Conservation (phyloP, 2,888 invertebrate species). For the Coelopa pilipes region DNA sequence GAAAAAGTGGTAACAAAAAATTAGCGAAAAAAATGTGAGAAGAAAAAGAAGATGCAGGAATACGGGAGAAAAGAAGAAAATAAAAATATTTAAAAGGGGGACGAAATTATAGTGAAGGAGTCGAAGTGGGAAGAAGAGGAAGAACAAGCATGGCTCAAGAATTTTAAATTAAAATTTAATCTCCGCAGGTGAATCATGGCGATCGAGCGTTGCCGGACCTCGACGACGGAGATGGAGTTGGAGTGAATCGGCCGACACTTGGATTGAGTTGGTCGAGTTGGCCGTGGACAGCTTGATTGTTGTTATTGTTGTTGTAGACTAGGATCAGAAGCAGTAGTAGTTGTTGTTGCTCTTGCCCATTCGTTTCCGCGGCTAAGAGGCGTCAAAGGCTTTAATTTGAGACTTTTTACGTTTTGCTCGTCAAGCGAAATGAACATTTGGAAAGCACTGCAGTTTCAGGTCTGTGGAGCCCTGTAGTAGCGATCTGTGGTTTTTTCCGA, state of each 20-base stretch:
- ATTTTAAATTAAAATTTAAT: constrained; percentile 46
- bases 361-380: constrained; percentile 26
- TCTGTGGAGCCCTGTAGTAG: not conserved
- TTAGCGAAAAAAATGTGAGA: not conserved
- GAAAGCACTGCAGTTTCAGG: not conserved
- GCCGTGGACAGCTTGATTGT: not conserved
- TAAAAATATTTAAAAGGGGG: too few species aligned
- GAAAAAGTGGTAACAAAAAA: not conserved
- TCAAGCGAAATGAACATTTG: not conserved
- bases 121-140: too few species aligned
- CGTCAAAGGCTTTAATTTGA: constrained; percentile 34
- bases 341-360: constrained; percentile 4
- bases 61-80: constrained; percentile 1
- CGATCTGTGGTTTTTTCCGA: not conserved
- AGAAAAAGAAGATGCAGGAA: not conserved
- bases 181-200: constrained; percentile 41
- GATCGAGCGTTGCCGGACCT: constrained; percentile 26
- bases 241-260: not conserved
- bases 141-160: constrained; percentile 32
- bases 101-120: too few species aligned
- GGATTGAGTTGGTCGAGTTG: not conserved
- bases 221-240: not conserved
- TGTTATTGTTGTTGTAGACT: not conserved
- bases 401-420: constrained; percentile 27
- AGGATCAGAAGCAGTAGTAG: not conserved